These are phyloP conservation scores for Harpagifer antarcticus DNA, from an alignment of 2,797 vertebrate genomes.

Conservation along the genomic window DNA sequence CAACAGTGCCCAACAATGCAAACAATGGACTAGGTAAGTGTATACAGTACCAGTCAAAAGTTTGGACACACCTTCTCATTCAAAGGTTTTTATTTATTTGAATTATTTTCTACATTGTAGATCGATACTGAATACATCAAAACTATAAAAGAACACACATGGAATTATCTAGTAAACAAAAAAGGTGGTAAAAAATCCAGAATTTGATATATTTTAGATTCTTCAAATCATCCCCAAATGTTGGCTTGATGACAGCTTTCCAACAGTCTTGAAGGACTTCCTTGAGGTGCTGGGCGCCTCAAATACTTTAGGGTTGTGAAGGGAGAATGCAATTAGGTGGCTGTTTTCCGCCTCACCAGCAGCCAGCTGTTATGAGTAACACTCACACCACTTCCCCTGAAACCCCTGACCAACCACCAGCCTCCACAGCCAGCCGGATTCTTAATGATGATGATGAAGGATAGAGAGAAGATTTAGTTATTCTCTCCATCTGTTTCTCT, in stretches of 20 bases:
- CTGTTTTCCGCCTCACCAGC: slow-evolving; percentile 50
- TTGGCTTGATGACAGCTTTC: too few relatives aligned
- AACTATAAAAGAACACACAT: too few relatives aligned
- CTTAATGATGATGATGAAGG: slow-evolving; percentile 38
- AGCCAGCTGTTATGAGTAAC: slow-evolving; percentile 71
- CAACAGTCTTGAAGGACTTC: not conserved
- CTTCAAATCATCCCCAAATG: too few relatives aligned
- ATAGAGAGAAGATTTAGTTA: slow-evolving; percentile 30
- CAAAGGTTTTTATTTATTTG: too few relatives aligned
- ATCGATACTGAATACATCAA: too few relatives aligned
- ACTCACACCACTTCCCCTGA: slow-evolving; percentile 76
- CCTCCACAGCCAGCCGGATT: slow-evolving; percentile 61
- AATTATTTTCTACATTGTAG: too few relatives aligned
- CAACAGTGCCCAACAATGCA: slow-evolving; percentile 85
- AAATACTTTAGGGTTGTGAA: slow-evolving; percentile 33
- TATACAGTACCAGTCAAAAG: not conserved
- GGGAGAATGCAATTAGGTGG: slow-evolving; percentile 54
- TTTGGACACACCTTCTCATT: not conserved
- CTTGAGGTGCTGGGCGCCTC: not conserved
- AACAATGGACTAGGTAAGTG: slow-evolving; percentile 93
- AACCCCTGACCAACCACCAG: slow-evolving; percentile 68
- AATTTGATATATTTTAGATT: too few relatives aligned
- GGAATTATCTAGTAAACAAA: too few relatives aligned
- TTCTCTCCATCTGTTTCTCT: slow-evolving; percentile 13
- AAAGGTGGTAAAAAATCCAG: too few relatives aligned